Conservation (phyloP, 2,113 vertebrate species). For the Sardina pilchardus region DNA sequence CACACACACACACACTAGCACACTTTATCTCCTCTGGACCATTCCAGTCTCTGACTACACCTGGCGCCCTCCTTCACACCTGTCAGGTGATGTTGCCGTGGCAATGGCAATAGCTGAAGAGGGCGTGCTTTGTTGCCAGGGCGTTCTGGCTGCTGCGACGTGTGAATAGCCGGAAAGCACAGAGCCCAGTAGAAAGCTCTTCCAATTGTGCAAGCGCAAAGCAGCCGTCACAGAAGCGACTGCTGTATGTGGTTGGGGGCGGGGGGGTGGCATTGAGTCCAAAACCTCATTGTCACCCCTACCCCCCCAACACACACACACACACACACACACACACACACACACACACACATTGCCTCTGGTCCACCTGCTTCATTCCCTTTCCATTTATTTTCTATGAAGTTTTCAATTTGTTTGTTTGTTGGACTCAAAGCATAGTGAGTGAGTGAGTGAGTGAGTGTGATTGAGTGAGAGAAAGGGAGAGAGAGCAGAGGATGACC, state of each 20-base stretch:
- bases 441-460: constrained; percentile 18
- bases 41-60: background rate
- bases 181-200: constrained; percentile 73
- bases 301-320: background rate
- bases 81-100: constrained; percentile 34
- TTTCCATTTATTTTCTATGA: constrained; percentile 31
- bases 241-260: background rate
- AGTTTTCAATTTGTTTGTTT: constrained; percentile 22
- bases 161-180: constrained; percentile 61
- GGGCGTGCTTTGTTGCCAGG: constrained; percentile 17
- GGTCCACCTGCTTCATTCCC: background rate
- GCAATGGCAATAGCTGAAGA: constrained; percentile 34
- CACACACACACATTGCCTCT: background rate
- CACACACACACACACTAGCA: background rate
- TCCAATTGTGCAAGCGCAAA: constrained; percentile 46
- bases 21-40: background rate
- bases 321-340: background rate
- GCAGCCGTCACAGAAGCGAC: background rate
- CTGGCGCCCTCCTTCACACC: constrained; percentile 17
- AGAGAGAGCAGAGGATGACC: background rate
- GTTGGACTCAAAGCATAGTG: constrained; percentile 30
- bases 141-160: constrained; percentile 43
- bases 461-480: background rate
- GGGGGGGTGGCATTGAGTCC: background rate
- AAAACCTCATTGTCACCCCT: background rate